These are phyloP conservation scores for Falco berigora DNA, from an alignment of 2,797 vertebrate genomes.

Conservation along the genomic window DNA sequence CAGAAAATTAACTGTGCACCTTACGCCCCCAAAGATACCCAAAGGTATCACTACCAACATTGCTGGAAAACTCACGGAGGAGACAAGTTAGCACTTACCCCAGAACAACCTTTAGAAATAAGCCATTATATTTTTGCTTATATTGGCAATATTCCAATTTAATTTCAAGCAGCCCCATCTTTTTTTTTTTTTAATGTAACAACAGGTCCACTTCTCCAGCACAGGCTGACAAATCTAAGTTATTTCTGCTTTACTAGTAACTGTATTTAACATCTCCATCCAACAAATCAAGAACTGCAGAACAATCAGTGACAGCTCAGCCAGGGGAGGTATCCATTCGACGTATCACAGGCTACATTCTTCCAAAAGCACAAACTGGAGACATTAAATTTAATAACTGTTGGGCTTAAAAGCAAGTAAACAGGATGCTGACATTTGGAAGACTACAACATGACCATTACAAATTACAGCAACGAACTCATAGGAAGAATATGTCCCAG, in stretches of 20 bases:
- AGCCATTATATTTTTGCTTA: neutral
- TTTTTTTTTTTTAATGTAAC: neutral
- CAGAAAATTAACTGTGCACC: neutral
- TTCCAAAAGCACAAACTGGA: neutral
- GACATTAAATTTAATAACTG: neutral
- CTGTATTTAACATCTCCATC: neutral
- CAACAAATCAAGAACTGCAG: neutral
- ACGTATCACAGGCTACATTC: neutral
- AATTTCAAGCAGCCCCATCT: neutral
- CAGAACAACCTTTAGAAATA: neutral
- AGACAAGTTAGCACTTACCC: neutral
- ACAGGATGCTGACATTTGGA: conserved; percentile 13
- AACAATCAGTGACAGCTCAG: neutral
- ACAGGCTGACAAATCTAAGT: neutral
- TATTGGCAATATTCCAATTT: neutral
- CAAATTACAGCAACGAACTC: neutral
- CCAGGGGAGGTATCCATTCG: neutral
- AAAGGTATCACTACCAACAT: neutral
- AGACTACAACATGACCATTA: neutral
- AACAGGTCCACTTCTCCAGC: neutral
- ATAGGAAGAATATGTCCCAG: neutral
- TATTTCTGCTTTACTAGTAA: fast-evolving
- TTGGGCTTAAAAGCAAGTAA: neutral
- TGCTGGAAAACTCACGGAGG: neutral
- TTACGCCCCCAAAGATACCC: neutral